Conservation (phyloP, 2,888 invertebrate species). For the Masnerella sp. region DNA sequence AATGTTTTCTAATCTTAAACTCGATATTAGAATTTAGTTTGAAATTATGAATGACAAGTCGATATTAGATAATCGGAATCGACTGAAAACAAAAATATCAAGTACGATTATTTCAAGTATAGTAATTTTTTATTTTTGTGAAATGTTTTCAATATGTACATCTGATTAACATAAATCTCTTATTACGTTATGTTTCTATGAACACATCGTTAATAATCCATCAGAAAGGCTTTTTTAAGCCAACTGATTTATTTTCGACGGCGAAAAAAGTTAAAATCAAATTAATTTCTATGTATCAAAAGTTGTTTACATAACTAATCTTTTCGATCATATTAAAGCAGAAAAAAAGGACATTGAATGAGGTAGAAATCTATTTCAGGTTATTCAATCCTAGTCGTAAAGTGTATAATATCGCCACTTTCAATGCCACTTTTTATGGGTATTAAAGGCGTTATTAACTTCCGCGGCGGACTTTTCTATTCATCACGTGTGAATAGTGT, state of each 20-base stretch:
- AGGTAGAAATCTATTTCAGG: conserved; percentile 19
- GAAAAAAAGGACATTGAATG: conserved; percentile 4
- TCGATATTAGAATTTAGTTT: no score
- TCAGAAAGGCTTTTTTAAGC: neutral
- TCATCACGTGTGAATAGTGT: conserved; percentile 20
- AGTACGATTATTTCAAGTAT: no score
- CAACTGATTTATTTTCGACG: neutral
- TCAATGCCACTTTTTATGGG: conserved; percentile 37
- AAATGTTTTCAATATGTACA: no score
- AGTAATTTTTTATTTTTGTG: no score
- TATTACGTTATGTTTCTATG: neutral
- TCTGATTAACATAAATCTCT: no score
- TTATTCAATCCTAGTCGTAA: conserved; percentile 9
- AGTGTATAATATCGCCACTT: conserved; percentile 16
- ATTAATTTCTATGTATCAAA: conserved; percentile 3
- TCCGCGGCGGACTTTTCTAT: conserved; percentile 29
- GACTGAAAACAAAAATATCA: no score
- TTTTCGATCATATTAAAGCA: conserved; percentile 1
- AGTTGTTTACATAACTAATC: conserved; percentile 19
- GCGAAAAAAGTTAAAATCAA: neutral
- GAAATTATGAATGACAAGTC: no score
- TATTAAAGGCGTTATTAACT: conserved; percentile 30
- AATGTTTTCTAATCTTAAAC: no score
- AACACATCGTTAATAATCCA: conserved; percentile 2
- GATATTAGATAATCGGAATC: no score